Percentiles rank a stretch among this genome's conserved stretches.
These are phyloP conservation scores for Heliconius ethilla DNA, from an alignment of 2,888 invertebrate genomes.

Conservation along the genomic window DNA sequence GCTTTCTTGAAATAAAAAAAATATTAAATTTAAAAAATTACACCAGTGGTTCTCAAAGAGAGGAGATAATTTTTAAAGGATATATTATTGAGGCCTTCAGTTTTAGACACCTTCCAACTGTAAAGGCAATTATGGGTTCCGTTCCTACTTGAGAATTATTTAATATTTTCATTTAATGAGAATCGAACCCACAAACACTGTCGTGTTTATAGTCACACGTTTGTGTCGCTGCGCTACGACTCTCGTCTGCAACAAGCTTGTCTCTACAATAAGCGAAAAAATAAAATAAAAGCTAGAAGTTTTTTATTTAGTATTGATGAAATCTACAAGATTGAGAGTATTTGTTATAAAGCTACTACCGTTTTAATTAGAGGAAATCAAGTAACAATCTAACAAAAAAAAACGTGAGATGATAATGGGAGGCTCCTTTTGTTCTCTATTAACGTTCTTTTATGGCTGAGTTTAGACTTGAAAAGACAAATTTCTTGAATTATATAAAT, in stretches of 20 bases:
- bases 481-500: background rate
- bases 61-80: background rate
- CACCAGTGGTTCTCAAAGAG: background rate
- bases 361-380: constrained; percentile 13
- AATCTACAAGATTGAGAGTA: background rate
- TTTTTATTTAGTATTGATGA: background rate
- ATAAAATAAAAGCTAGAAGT: background rate
- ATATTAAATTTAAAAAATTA: background rate
- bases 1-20: constrained; percentile 29
- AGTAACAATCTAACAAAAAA: constrained; percentile 5
- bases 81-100: no score
- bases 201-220: no score
- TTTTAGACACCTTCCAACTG: no score
- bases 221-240: no score
- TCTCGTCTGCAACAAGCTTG: no score
- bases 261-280: no score
- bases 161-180: no score
- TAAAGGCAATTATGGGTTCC: no score
- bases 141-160: no score
- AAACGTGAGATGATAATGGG: constrained; percentile 10
- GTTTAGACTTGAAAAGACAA: background rate
- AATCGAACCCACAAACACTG: no score
- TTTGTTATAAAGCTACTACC: constrained; percentile 2
- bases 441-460: background rate
- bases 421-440: constrained; percentile 13